Evolutionary conservation across 2,797 vertebrate genomes (phyloP).

Genomic region (Leuciscus waleckii): DNA sequence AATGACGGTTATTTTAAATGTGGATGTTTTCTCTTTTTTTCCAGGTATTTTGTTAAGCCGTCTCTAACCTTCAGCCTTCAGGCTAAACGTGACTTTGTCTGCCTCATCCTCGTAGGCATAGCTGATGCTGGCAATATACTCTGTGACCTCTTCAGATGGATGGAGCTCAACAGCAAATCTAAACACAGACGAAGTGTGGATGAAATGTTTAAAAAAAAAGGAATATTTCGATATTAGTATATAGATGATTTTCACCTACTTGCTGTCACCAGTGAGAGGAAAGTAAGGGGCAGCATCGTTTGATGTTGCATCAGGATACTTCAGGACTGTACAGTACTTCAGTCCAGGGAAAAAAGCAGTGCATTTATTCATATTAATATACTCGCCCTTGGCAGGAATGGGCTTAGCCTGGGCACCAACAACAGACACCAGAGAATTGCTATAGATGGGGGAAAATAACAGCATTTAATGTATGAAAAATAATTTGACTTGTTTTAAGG

Average conservation of each 20-base stretch:
- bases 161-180: constrained; percentile 86
- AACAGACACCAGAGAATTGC: constrained; percentile 84
- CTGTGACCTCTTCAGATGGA: constrained; percentile 84
- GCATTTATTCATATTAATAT: constrained; percentile 76
- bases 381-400: constrained; percentile 74
- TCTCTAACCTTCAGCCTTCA: constrained; percentile 86
- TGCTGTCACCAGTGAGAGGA: constrained; percentile 87
- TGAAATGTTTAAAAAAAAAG: neutral
- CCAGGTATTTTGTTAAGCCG: constrained; percentile 62
- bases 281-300: constrained; percentile 81
- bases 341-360: constrained; percentile 82
- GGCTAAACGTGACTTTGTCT: constrained; percentile 81
- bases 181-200: neutral
- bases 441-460: constrained; percentile 61
- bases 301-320: constrained; percentile 79
- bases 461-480: neutral
- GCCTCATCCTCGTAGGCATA: constrained; percentile 81
- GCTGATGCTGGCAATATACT: constrained; percentile 83
- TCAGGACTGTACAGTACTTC: constrained; percentile 79
- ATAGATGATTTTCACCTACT: constrained; percentile 69
- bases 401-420: constrained; percentile 75
- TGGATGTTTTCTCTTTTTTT: neutral
- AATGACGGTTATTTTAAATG: neutral
- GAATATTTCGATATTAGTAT: neutral
- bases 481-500: neutral